Conservation (phyloP, 2,797 vertebrate species). For the Hemitrygon akajei region DNA sequence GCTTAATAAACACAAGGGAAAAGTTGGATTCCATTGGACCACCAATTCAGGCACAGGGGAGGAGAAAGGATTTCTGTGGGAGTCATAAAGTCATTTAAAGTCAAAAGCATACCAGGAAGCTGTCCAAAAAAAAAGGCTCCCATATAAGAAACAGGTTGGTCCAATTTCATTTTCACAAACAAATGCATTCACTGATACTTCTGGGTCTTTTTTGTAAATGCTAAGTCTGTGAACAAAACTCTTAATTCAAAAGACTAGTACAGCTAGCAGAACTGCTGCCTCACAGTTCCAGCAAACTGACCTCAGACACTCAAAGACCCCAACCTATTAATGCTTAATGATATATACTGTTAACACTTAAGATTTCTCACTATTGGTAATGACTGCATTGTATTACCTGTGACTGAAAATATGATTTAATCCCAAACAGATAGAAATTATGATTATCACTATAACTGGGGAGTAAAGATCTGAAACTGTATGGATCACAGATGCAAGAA, state of each 20-base stretch:
- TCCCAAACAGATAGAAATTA: not conserved
- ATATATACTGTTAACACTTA: not conserved
- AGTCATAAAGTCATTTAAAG: no score
- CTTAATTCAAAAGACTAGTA: no score
- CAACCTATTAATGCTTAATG: not conserved
- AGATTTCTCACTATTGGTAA: not conserved
- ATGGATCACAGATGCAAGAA: not conserved
- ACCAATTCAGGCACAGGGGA: no score
- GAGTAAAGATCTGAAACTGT: not conserved
- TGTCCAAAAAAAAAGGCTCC: not conserved
- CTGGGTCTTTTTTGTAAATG: no score
- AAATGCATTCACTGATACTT: no score
- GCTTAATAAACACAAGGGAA: not conserved
- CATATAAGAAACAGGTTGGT: not conserved
- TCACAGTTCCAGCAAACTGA: no score
- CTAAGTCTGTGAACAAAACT: no score
- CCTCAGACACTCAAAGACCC: no score
- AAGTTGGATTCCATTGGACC: not conserved
- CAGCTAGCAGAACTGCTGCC: no score
- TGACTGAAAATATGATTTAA: not conserved
- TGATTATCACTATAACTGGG: not conserved
- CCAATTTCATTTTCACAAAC: not conserved
- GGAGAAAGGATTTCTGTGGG: no score
- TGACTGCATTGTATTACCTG: not conserved
- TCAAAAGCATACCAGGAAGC: not conserved